Evolutionary conservation across 2,113 vertebrate genomes (phyloP).

Genomic region (Cyprinus carpio): DNA sequence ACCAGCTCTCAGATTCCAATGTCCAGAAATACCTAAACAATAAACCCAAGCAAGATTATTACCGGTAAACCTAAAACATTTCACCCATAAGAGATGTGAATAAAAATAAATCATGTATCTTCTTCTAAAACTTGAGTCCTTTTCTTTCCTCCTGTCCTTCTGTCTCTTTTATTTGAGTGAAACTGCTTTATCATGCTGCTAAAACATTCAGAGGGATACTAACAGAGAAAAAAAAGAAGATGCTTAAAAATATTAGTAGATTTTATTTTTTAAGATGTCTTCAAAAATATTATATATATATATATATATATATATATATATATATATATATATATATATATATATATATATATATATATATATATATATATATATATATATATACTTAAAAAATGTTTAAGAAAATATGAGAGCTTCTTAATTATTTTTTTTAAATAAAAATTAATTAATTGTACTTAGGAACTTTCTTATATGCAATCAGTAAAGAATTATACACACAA

Average conservation of each 20-base stretch:
- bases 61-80: slow-evolving; percentile 3
- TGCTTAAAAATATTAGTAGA: neutral
- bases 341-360: no score
- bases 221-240: neutral
- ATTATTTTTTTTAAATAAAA: no score
- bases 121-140: neutral
- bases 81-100: neutral
- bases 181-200: neutral
- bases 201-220: neutral
- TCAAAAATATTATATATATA: no score
- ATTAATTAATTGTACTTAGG: no score
- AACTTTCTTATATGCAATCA: no score
- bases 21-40: slow-evolving; percentile 7
- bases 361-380: no score
- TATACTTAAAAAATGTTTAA: no score
- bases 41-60: slow-evolving; percentile 33
- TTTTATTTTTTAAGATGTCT: no score
- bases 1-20: slow-evolving; percentile 21
- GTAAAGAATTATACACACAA: no score
- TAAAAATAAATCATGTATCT: neutral
- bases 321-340: no score
- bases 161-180: neutral
- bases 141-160: neutral
- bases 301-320: no score
- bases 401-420: no score